These are phyloP conservation scores for Drosophila elegans DNA, from an alignment of 1,140 invertebrate genomes.

Conservation along the genomic window DNA sequence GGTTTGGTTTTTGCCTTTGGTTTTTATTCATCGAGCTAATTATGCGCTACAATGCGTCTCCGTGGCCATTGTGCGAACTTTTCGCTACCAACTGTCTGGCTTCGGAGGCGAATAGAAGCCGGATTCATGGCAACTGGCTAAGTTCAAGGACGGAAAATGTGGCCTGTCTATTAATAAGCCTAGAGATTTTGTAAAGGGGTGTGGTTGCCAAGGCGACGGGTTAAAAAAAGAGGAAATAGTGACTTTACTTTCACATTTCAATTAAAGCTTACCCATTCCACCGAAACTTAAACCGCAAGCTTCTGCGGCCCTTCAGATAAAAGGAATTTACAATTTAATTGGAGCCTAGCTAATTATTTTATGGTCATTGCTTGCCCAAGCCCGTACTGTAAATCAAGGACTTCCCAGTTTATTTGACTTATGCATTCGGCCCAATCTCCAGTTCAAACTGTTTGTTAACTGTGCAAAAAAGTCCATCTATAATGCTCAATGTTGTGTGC, in stretches of 20 bases:
- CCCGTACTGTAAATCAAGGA: constrained; percentile 16
- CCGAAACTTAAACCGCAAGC: constrained; percentile 24
- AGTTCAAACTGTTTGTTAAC: constrained; percentile 45
- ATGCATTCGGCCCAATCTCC: constrained; percentile 28
- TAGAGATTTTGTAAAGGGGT: constrained; percentile 1
- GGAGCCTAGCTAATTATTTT: constrained; percentile 30
- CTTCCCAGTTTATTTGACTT: constrained; percentile 38
- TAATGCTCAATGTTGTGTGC: constrained; percentile 38
- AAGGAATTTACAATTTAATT: constrained; percentile 25
- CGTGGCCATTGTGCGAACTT: constrained; percentile 61
- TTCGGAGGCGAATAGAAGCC: neutral
- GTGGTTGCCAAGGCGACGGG: constrained; percentile 26
- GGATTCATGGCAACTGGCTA: constrained; percentile 21
- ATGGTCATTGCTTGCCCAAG: neutral
- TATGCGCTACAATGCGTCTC: constrained; percentile 76
- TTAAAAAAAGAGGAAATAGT: constrained; percentile 10
- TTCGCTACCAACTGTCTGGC: constrained; percentile 31
- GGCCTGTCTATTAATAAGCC: constrained; percentile 28
- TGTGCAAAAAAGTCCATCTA: constrained; percentile 48
- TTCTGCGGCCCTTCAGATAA: constrained; percentile 17
- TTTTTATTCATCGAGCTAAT: constrained; percentile 77
- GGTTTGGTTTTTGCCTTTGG: constrained; percentile 19
- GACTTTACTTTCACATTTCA: constrained; percentile 37
- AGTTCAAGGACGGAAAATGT: constrained; percentile 41
- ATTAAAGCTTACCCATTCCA: constrained; percentile 31